Base-by-base conservation (phyloP, 2,113 vertebrate species). In the Oreochromis tanganicae region DNA sequence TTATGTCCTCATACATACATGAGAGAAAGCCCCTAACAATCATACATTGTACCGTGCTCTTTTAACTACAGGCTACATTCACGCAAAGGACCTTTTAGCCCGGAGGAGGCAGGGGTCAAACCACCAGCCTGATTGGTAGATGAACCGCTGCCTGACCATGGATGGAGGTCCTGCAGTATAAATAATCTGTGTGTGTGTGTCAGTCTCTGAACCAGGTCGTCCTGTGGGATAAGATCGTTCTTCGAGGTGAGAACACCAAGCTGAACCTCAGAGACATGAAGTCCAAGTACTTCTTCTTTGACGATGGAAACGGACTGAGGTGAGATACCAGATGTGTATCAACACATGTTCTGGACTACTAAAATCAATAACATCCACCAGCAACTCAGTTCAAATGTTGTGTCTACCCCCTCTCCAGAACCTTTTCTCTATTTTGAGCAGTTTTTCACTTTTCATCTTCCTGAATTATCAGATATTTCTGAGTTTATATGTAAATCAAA, bases 241-340 rank as follows among this genome's bases (percentile, higher is more conserved):
- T 98, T 86, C 97, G 98, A 94, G 98, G 98, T 32, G 98, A 99
- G 81, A 98, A 97, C 81, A 97, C 97, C 84, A 98, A 97, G 89
- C 96, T 99, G 84, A 96, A 95, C 79, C 93, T 99, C 91, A 97
- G 96, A 97, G 98, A 98, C 68, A 97, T 97, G 96, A 99, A 99
- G 92, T 98, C 99, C 46, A 99, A 99, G 81, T 99, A 99, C 90
- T 99, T 98, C 94, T 99, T 99, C 96, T 99, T 99, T 81, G 99
- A 99, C 85, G 98, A 99, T 87, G 98, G 99, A 92, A 99, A 98
- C 61, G 99, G 99, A 91, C 97, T 99, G 52, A 97, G 98, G 99
- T 99, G 84, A 96, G 97, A 95, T 92, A 16, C 13, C 12, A 80
- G 34, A 27, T 7, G 7, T 24, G 54, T 24, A 12, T 56, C 10